Evolutionary conservation across 2,113 vertebrate genomes (phyloP), one percentile per base, ranked within the genome.

Genomic region (Tychaedon coryphoeus): DNA sequence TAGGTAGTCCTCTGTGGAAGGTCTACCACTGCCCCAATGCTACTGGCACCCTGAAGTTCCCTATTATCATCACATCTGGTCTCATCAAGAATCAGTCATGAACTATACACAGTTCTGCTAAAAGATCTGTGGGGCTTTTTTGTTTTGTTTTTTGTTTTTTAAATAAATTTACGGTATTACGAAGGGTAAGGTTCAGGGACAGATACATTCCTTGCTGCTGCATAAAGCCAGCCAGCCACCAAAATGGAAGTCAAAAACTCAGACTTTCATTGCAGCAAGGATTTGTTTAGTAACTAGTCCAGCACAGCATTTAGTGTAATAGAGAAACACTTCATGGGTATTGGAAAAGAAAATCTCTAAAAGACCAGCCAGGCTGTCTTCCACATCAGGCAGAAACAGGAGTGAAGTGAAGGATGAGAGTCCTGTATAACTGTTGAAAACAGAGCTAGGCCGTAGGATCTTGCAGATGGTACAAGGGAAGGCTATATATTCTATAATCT

Each of bases 251-350:
- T 61, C 9, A 74, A 54, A 80, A 85, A 17, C 56, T 66, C 67
- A 54, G 64, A 19, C 29, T 29, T 85, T 5, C 6, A 13, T 22
- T 79, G 82, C 43, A 79, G 53, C 47, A 70, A 61, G 34, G 47
- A 84, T 89, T 73, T 94, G 43, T 80, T 86, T 85, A 86, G 57
- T 82, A 51, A 78, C 57, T 78, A 47, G 26, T 72, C 25, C 40
- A 75, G 66, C 5, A 1, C 13, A 51, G 38, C 19, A 4, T 64
- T 71, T 90, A 60, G 18, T n/a, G 34, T 75, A 47, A 8, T 75
- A 60, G 93, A 90, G 57, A 90, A 88, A 72, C 42, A 47, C 4
- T 75, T 70, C 6, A 2, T 69, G 26, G 4, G 14, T 84, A 2
- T 26, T 50, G 48, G 70, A 87, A 94, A 13, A 10, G 13, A 70